Evolutionary conservation across 2,888 invertebrate genomes (phyloP), one percentile per base, ranked within the genome.

Genomic region (Epirrhoe tristata): DNA sequence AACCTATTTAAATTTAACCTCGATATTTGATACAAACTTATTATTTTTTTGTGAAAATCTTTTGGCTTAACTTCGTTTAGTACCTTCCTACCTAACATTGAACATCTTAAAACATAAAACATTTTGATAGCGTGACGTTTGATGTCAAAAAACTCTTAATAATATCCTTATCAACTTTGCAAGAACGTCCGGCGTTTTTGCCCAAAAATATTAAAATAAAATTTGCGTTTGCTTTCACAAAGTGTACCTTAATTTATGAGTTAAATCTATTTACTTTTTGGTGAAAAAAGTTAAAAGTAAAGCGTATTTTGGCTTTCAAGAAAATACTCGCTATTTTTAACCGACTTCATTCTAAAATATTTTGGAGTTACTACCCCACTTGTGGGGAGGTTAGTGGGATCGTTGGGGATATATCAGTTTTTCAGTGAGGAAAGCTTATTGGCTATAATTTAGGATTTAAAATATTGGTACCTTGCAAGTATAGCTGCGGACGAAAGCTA

Each of bases 201-300:
- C 63, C 48, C 48, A 17, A 31, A 58, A 58, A 53, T 43, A 63
- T 54, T 54, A 31, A 31, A 39, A 52, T 59, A 12, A 48, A 58
- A 32, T 58, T 63, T 43, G 39, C 12, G 48, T 59, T 34, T 56
- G 56, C 60, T 56, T 24, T 63, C 43, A 66, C 63, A 55, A 39
- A 52, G 59, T 16, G 16, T 6, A 43, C 52, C 43, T 59, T 59
- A 59, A 59, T 59, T 52, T 54, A 32, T n/a, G 46, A 59, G 51
- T 59, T 59, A 51, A 24, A 39, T 36, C 46, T 60, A 61, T 46
- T 61, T 61, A 4, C 14, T 6, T 61, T 61, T 39, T 14, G 14
- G n/a, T 17, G n/a, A n/a, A n/a, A n/a, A 52, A 32, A 34, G 14
- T 12, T n/a, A 16, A 59, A 53, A 52, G 52, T 43, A 53, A 4